These are phyloP conservation scores for Parascotia fuliginaria DNA, from an alignment of 2,888 invertebrate genomes.

Conservation along the genomic window DNA sequence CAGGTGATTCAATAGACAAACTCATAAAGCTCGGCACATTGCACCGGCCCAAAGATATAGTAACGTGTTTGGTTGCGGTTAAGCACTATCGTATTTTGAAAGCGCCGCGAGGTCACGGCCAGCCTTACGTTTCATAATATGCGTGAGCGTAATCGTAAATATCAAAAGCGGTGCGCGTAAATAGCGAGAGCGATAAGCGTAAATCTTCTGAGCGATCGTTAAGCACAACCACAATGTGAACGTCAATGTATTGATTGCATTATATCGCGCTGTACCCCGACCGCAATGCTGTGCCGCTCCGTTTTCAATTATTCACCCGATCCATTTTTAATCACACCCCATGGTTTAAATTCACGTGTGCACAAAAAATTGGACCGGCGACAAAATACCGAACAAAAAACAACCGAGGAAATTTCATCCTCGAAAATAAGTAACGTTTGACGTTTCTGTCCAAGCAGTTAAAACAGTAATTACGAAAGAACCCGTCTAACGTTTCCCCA, in stretches of 20 bases:
- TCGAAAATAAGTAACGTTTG: slow-evolving; percentile 77
- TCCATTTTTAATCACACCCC: slow-evolving; percentile 52
- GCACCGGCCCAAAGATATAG: slow-evolving; percentile 17
- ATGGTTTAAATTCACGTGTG: slow-evolving; percentile 22
- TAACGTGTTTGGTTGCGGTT: slow-evolving; percentile 25
- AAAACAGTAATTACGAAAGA: slow-evolving; percentile 82
- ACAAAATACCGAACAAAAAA: slow-evolving; percentile 40
- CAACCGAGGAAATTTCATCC: slow-evolving; percentile 61
- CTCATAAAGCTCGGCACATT: slow-evolving; percentile 12
- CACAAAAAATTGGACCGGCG: slow-evolving; percentile 13
- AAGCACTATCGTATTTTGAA: slow-evolving; percentile 43
- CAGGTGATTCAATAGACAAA: slow-evolving; percentile 2
- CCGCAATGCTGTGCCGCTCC: slow-evolving; percentile 52
- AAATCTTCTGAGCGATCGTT: slow-evolving; percentile 68
- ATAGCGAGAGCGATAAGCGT: slow-evolving; percentile 61
- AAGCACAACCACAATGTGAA: slow-evolving; percentile 66
- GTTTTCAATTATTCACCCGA: slow-evolving; percentile 64
- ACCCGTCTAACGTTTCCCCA: slow-evolving; percentile 81
- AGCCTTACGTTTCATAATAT: slow-evolving; percentile 55
- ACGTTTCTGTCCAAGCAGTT: slow-evolving; percentile 80
- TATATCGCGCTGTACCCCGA: slow-evolving; percentile 52
- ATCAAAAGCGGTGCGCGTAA: slow-evolving; percentile 64
- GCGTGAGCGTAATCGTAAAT: slow-evolving; percentile 73
- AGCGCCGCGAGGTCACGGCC: slow-evolving; percentile 55
- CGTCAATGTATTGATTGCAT: slow-evolving; percentile 73